These are phyloP conservation scores for Protophormia terraenovae DNA, from an alignment of 2,888 invertebrate genomes.

Conservation along the genomic window DNA sequence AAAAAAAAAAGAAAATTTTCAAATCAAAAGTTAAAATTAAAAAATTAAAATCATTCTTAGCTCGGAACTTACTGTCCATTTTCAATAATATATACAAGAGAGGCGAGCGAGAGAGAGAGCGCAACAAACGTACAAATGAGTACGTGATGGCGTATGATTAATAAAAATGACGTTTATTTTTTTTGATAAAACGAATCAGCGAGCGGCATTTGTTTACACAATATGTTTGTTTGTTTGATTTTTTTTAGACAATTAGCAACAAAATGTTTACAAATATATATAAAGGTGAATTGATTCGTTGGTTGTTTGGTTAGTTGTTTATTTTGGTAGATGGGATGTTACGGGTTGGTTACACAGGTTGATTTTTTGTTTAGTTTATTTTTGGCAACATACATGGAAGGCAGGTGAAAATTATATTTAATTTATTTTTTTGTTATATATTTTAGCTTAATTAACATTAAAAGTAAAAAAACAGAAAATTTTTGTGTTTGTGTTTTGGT, in stretches of 20 bases:
- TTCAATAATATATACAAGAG: constrained; percentile 15
- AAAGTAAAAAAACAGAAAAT: background rate
- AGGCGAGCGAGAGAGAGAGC: background rate
- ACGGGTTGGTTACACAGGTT: constrained; percentile 37
- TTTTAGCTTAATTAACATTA: constrained; percentile 31
- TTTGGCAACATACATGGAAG: constrained; percentile 50
- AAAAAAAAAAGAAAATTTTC: constrained; percentile 68
- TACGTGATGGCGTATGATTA: constrained; percentile 30
- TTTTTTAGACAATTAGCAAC: constrained; percentile 25
- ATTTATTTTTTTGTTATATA: too few species aligned
- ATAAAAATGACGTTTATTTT: constrained; percentile 18
- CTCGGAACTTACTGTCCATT: constrained; percentile 70
- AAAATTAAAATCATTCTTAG: constrained; percentile 59
- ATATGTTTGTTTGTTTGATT: background rate
- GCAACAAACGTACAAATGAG: background rate
- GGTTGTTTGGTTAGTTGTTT: background rate
- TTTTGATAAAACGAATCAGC: background rate
- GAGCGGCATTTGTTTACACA: constrained; percentile 26
- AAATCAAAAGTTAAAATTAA: constrained; percentile 2
- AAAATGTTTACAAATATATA: constrained; percentile 21
- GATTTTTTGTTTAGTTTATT: too few species aligned
- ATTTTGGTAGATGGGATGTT: constrained; percentile 2
- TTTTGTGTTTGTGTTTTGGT: background rate
- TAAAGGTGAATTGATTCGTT: constrained; percentile 37
- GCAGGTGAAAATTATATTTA: constrained; percentile 38